Evolutionary conservation across 1,140 invertebrate species (phyloP), one percentile per base, ranked within the genome.

Genomic region (Meteorus sp.): DNA sequence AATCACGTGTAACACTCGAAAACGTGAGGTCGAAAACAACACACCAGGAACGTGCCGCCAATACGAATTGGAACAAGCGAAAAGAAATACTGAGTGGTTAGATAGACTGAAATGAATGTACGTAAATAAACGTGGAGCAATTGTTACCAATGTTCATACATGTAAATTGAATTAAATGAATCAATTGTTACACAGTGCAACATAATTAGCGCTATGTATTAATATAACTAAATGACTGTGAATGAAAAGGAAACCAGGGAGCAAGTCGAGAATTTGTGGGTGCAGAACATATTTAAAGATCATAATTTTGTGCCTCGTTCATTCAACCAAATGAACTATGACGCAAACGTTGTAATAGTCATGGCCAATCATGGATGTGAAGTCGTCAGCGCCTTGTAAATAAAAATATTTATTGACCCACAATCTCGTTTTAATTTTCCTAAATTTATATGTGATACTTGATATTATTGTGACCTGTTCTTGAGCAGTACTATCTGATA

Each of bases 401-500:
- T 75, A 75, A 75, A n/a, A 71, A 47, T 69, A 71, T 75, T 73
- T 71, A 74, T 73, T 72, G 55, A 56, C 29, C 54, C 25, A 53
- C 29, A 56, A 29, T 29, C 39, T 44, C 31, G 39, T 33, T 19
- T 8, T 6, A 23, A 25, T 8, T 22, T 47, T 47, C 19, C 13
- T 35, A n/a, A 35, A 47, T 51, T 31, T 19, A 19, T 27, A 13
- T 33, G 11, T 17, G 3, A 11, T 8, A 11, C 8, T 19, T 47
- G 22, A 19, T 7, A 47, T 47, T 13, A 47, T 8, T 5, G 9
- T 43, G 39, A 43, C 15, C 44, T 27, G 6, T 17, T 22, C 3
- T 47, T 22, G 25, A 27, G 25, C 23, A 8, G 23, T 47, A 6
- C 19, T 47, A 23, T 19, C 19, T 17, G 11, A 44, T 44, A 19